phyloP scores from a whole-genome alignment of 2,797 vertebrate genomes.

The Sternotherus odoratus region DNA sequence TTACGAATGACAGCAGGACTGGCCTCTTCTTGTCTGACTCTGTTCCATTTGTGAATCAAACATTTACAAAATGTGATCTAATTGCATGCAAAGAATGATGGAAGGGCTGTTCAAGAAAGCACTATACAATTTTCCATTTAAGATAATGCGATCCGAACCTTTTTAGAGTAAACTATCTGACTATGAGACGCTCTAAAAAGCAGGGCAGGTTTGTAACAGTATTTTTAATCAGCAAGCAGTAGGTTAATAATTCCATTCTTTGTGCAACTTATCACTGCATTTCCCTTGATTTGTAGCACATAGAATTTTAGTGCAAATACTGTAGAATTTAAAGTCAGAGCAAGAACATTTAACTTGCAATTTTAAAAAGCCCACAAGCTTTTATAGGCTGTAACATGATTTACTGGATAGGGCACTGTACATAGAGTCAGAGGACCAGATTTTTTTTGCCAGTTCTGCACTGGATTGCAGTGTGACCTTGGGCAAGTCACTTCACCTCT shows the following conservation, averaged over 20 bases:
- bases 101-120: background rate
- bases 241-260: background rate
- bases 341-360: background rate
- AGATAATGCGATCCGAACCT: background rate
- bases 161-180: background rate
- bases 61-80: background rate
- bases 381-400: background rate
- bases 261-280: background rate
- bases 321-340: background rate
- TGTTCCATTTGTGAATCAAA: background rate
- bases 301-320: background rate
- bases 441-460: background rate
- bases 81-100: background rate
- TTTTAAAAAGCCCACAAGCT: background rate
- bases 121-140: background rate
- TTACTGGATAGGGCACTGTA: background rate
- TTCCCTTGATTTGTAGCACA: background rate
- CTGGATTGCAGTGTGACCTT: background rate
- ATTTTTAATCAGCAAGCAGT: background rate
- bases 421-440: background rate
- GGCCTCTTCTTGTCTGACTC: background rate
- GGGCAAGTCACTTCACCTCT: background rate
- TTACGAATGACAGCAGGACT: background rate
- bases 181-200: background rate
- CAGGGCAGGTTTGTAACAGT: fast-evolving